These are phyloP conservation scores for Anthophora plumipes DNA, from an alignment of 2,888 invertebrate genomes.

Conservation along the genomic window DNA sequence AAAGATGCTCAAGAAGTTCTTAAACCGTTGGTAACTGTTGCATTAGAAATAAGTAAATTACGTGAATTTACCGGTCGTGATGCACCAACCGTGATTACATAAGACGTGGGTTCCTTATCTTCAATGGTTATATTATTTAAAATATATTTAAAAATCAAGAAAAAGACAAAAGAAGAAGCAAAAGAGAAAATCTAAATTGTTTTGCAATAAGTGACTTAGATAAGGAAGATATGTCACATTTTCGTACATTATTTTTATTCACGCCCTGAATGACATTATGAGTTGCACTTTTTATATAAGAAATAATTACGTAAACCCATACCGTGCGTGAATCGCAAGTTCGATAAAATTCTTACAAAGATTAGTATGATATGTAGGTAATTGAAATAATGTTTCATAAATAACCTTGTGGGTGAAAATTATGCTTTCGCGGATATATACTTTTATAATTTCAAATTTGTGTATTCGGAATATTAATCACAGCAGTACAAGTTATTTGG, in stretches of 20 bases:
- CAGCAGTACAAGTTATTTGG: slow-evolving; percentile 10
- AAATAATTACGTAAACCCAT: not conserved
- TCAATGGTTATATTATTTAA: slow-evolving; percentile 20
- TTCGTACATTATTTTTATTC: not conserved
- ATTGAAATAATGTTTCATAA: not conserved
- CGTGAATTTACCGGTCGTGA: slow-evolving; percentile 94
- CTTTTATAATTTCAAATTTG: slow-evolving; percentile 6
- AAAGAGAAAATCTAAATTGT: slow-evolving; percentile 9
- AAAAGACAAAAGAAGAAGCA: not conserved
- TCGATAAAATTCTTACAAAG: slow-evolving; percentile 7
- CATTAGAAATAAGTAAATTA: slow-evolving; percentile 93
- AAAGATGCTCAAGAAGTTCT: slow-evolving; percentile 88
- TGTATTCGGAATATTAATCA: not conserved
- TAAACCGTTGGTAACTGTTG: slow-evolving; percentile 95
- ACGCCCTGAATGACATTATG: not conserved
- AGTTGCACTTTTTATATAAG: slow-evolving; percentile 7
- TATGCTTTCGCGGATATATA: not conserved
- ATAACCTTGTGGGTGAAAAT: not conserved
- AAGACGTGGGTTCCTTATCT: slow-evolving; percentile 27
- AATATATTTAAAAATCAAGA: slow-evolving; percentile 1
- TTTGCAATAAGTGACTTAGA: not conserved
- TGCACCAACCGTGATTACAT: slow-evolving; percentile 97
- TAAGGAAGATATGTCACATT: slow-evolving; percentile 6
- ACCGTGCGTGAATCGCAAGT: slow-evolving; percentile 1
- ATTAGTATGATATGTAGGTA: not conserved